phyloP scores from a whole-genome alignment of 2,888 invertebrate species.

The Pandemis corylana region DNA sequence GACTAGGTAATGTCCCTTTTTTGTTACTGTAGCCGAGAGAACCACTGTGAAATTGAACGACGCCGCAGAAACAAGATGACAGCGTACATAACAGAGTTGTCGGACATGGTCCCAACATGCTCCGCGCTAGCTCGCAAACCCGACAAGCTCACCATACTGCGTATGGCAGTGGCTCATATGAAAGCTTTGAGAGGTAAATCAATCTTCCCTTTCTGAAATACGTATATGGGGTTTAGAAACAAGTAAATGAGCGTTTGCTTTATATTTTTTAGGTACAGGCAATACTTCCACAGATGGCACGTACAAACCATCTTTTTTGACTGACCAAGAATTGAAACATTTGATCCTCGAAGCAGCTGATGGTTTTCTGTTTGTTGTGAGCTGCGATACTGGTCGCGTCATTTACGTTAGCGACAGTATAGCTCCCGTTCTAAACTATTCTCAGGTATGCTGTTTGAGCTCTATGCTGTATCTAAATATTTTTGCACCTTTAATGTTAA shows the following conservation, averaged over 20 bases:
- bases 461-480: too few species aligned
- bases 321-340: conserved; percentile 99
- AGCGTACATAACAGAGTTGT: conserved; percentile 99
- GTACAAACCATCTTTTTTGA: conserved; percentile 99
- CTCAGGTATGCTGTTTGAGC: conserved; percentile 86
- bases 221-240: not conserved
- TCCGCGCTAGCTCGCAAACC: conserved; percentile 99
- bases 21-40: conserved; percentile 90
- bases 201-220: not conserved
- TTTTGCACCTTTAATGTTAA: not conserved
- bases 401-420: conserved; percentile 99
- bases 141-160: conserved; percentile 98
- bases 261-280: conserved; percentile 90
- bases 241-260: not conserved
- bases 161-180: conserved; percentile 99
- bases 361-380: conserved; percentile 97
- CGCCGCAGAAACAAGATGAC: conserved; percentile 99
- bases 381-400: conserved; percentile 98
- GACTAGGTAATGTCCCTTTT: not conserved
- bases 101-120: conserved; percentile 99
- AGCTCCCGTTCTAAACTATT: conserved; percentile 98
- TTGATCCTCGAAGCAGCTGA: conserved; percentile 99
- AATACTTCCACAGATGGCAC: conserved; percentile 98
- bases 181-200: conserved; percentile 95
- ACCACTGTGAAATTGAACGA: conserved; percentile 99